These are phyloP conservation scores for Limnephilus lunatus DNA, from an alignment of 2,888 invertebrate species.

Conservation along the genomic window DNA sequence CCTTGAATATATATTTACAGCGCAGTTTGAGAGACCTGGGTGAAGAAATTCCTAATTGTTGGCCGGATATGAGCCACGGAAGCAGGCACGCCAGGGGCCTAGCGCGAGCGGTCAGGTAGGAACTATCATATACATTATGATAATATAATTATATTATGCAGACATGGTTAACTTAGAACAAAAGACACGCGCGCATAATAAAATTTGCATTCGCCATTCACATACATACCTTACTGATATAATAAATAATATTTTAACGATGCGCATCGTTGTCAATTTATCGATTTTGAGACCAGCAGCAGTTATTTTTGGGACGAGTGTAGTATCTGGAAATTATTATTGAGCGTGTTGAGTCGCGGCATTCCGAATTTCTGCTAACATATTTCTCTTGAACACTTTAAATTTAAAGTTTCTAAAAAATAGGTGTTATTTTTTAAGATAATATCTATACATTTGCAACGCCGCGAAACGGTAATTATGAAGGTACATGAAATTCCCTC, in stretches of 20 bases:
- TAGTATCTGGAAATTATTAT: too few relatives aligned
- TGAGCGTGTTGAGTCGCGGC: too few relatives aligned
- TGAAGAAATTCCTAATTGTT: conserved; percentile 3
- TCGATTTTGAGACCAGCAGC: too few relatives aligned
- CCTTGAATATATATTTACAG: neutral
- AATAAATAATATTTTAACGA: neutral
- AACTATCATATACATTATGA: neutral
- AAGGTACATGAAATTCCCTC: too few relatives aligned
- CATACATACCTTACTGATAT: neutral
- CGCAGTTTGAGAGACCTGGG: neutral
- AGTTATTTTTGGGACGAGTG: too few relatives aligned
- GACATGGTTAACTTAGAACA: neutral
- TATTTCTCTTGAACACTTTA: too few relatives aligned
- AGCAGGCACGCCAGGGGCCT: conserved; percentile 8
- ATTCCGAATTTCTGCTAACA: too few relatives aligned
- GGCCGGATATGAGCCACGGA: conserved; percentile 14
- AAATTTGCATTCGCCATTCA: neutral
- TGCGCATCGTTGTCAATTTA: neutral
- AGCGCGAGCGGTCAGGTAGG: neutral
- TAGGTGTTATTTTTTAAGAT: too few relatives aligned
- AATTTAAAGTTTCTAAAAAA: too few relatives aligned
- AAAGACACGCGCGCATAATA: neutral
- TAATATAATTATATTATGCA: neutral
- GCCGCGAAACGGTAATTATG: too few relatives aligned
- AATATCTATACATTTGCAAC: too few relatives aligned